These are phyloP conservation scores for Belgica antarctica DNA, from an alignment of 2,888 invertebrate genomes.

Conservation along the genomic window DNA sequence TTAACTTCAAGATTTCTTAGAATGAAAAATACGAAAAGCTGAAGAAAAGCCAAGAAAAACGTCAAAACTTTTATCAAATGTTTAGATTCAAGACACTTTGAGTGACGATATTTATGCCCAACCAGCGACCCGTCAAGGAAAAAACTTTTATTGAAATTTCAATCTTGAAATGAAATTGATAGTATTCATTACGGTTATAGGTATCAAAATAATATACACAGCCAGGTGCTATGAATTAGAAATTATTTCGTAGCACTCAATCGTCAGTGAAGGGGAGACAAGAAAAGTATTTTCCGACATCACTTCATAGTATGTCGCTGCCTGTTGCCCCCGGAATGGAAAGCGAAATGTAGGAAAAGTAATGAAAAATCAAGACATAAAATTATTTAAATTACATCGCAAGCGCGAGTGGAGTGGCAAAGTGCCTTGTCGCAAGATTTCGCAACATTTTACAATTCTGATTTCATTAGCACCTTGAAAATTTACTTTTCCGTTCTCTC, in stretches of 20 bases:
- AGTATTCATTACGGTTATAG: slow-evolving; percentile 15
- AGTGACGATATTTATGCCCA: no score
- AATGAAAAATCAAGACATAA: slow-evolving; percentile 11
- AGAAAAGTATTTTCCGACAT: background rate
- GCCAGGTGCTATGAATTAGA: slow-evolving; percentile 22
- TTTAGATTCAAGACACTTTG: no score
- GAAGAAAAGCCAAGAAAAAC: background rate
- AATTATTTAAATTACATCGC: slow-evolving; percentile 20
- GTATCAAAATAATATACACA: background rate
- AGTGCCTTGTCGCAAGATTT: background rate
- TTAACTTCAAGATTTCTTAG: no score
- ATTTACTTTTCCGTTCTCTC: slow-evolving; percentile 2
- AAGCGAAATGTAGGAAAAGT: background rate
- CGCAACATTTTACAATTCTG: slow-evolving; percentile 10
- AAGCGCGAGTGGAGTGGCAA: slow-evolving; percentile 2
- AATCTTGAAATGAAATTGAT: slow-evolving; percentile 17
- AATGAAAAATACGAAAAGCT: no score
- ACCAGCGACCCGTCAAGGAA: no score
- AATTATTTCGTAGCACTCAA: slow-evolving; percentile 12
- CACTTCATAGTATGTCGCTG: no score
- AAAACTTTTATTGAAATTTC: background rate
- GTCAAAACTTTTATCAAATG: background rate
- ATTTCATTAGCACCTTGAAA: slow-evolving; percentile 32
- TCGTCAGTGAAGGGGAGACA: background rate
- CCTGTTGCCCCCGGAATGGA: background rate